Conservation (phyloP, 2,888 invertebrate species). For the Rhyacophila evoluta region DNA sequence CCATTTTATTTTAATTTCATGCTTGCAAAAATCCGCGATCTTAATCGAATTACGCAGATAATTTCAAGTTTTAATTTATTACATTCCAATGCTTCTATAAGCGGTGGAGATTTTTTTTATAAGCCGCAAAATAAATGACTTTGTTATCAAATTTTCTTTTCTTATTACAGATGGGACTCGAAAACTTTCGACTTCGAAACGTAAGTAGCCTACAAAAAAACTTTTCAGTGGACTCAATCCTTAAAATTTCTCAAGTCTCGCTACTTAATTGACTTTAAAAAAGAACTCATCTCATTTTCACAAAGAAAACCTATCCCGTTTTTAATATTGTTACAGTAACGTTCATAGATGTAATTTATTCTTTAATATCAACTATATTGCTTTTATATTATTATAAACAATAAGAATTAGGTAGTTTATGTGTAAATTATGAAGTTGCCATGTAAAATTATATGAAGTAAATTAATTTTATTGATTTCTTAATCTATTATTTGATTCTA, state of each 20-base stretch:
- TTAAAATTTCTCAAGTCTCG: neutral
- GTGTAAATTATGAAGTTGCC: too few relatives aligned
- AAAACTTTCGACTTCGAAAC: too few relatives aligned
- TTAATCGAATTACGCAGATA: neutral
- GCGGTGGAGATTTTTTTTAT: neutral
- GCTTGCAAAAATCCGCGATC: neutral
- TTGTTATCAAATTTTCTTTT: conserved; percentile 6
- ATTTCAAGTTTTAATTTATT: neutral
- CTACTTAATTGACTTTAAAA: neutral
- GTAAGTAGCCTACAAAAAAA: neutral
- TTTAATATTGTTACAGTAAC: too few relatives aligned
- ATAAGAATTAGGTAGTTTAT: too few relatives aligned
- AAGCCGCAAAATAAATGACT: conserved; percentile 1
- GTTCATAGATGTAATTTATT: too few relatives aligned
- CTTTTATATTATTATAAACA: too few relatives aligned
- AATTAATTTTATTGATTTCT: too few relatives aligned
- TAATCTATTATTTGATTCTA: too few relatives aligned
- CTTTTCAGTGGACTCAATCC: neutral
- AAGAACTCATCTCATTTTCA: neutral
- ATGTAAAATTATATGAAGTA: too few relatives aligned
- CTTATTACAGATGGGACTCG: neutral
- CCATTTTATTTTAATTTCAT: neutral
- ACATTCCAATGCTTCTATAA: neutral
- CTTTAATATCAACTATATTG: too few relatives aligned
- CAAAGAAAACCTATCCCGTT: neutral